Base-by-base conservation (phyloP, 2,113 vertebrate genomes). In the Ammospiza caudacuta region DNA sequence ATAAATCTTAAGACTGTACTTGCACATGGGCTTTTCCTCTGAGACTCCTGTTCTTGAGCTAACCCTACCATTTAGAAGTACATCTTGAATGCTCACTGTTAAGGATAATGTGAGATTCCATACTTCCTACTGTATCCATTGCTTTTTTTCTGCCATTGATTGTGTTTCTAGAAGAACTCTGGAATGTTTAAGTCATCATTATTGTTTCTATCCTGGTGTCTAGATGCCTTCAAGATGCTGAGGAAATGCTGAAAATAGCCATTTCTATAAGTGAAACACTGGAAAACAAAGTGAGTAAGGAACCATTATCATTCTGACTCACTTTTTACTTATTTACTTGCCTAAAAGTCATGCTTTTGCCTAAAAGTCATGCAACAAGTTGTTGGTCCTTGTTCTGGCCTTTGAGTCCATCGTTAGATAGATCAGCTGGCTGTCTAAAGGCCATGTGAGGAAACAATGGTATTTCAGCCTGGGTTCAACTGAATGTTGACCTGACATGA, bases 141-240 rank as follows among this genome's bases (percentile, higher is more conserved):
- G 52, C 2, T 47, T 49, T 85, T 85, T 91, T 68, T 49, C 17
- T 17, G 62, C 31, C 9, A 0, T 25, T 39, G 46, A 23, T 11
- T 37, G 9, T 69, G 19, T 93, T 92, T 86, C 64, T 63, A 58
- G 58, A 91, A 82, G 44, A 75, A n/a, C 37, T 83, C 22, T 54
- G 43, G 37, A 51, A 63, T 89, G 7, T 69, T 81, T 83, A 80
- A 77, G 7, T 74, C 9, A 52, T 69, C 35, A 9, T 70, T 70
- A 21, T 75, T 94, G 7, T 94, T 90, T 95, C 93, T 96, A 23
- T 41, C 52, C 66, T 92, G 46, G 39, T 95, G 76, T 87, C 51
- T 97, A 99, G 99, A 83, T 99, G 99, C 97, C 98, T 97, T 92
- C 98, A 99, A 84, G 99, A 99, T 97, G 98, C 98, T 44, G 98